phyloP scores from a whole-genome alignment of 2,797 vertebrate species.

The Pagetopsis macropterus region DNA sequence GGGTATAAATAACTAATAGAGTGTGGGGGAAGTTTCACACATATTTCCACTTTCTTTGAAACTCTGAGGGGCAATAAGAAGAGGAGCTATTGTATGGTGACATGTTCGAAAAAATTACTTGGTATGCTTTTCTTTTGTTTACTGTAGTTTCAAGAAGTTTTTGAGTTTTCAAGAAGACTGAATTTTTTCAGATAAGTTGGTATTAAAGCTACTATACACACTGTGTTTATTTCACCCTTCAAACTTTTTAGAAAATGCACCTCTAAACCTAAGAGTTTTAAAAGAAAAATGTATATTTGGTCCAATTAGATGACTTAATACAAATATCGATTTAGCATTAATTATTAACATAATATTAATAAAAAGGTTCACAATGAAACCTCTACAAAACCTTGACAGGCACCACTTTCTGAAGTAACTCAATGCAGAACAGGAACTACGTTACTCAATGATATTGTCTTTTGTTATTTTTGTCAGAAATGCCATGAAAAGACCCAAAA shows the following conservation, averaged over 20 bases:
- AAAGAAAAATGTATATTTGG: neutral
- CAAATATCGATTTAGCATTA: neutral
- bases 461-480: neutral
- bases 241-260: neutral
- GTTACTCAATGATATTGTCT: conserved; percentile 3
- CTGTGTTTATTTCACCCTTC: neutral
- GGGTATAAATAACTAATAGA: conserved; percentile 76
- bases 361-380: neutral
- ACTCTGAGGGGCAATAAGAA: conserved; percentile 52
- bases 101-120: conserved; percentile 17
- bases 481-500: neutral
- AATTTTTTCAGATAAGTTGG: no score
- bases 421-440: no score
- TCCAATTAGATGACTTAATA: neutral
- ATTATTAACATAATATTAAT: neutral
- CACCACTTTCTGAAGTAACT: conserved; percentile 4
- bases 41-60: conserved; percentile 73
- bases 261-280: neutral
- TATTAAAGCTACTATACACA: no score
- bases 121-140: conserved; percentile 5
- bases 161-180: neutral
- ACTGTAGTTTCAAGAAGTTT: conserved; percentile 16
- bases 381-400: neutral
- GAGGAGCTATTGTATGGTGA: conserved; percentile 25
- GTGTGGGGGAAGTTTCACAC: conserved; percentile 71